Conservation (phyloP, 2,888 invertebrate genomes). For the Amiota communis region DNA sequence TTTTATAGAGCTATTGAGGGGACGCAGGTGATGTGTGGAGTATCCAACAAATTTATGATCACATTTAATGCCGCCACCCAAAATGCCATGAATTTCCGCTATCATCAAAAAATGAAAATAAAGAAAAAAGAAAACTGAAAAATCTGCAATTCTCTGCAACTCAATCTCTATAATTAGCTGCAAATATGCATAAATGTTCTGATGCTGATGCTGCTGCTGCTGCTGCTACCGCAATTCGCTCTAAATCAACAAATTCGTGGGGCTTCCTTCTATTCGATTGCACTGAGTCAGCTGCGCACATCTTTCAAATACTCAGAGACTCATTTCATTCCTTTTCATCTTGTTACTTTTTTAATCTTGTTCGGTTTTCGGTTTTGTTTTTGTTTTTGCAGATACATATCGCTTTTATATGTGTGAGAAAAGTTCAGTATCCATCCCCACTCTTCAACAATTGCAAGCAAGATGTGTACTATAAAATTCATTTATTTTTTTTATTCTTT, state of each 20-base stretch:
- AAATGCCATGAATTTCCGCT: not conserved
- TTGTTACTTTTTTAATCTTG: not conserved
- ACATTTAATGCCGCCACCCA: not conserved
- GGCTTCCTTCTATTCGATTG: not conserved
- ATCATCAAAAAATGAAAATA: not conserved
- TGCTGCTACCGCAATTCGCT: too few species aligned
- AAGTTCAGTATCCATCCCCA: too few species aligned
- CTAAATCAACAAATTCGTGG: too few species aligned
- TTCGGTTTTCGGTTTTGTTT: not conserved
- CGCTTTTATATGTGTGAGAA: not conserved
- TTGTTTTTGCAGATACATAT: not conserved
- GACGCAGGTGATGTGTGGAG: too few species aligned
- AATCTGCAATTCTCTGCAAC: not conserved
- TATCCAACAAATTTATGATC: too few species aligned
- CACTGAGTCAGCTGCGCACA: constrained; percentile 3
- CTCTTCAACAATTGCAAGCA: too few species aligned
- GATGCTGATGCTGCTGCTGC: not conserved
- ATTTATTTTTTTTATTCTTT: not conserved
- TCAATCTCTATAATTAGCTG: constrained; percentile 19
- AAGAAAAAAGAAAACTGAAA: not conserved
- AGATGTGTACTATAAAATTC: too few species aligned
- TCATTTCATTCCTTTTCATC: not conserved
- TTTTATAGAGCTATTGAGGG: too few species aligned
- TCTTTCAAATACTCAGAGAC: not conserved
- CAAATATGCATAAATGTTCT: constrained; percentile 14